phyloP scores from a whole-genome alignment of 2,113 vertebrate species.

The Desmodus rotundus region DNA sequence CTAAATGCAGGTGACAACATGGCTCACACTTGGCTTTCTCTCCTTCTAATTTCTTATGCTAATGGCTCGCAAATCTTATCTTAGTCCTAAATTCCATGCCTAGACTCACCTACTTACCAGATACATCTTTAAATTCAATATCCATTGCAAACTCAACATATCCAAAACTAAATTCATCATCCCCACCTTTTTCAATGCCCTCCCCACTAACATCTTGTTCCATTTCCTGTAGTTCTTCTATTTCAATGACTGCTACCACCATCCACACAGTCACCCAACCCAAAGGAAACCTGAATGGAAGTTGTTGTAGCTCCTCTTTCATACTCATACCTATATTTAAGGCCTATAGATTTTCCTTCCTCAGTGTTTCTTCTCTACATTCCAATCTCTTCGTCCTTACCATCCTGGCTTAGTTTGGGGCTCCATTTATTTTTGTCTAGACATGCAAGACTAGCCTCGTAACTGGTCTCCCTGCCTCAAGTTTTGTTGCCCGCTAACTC shows the following conservation, averaged over 20 bases:
- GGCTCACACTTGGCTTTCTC: neutral
- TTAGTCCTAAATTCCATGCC: neutral
- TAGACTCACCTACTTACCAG: neutral
- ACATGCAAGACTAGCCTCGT: neutral
- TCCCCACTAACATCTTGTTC: neutral
- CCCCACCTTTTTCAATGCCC: neutral
- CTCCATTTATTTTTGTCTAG: neutral
- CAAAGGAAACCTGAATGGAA: neutral
- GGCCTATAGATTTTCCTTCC: neutral
- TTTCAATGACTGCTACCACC: neutral
- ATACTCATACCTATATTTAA: neutral
- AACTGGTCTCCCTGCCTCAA: neutral
- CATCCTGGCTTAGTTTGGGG: neutral
- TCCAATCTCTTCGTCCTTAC: neutral
- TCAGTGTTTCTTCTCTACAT: neutral
- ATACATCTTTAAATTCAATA: neutral
- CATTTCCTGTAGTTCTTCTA: neutral
- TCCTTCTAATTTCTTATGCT: neutral
- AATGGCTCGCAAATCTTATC: neutral
- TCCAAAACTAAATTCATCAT: neutral
- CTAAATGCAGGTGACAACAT: neutral
- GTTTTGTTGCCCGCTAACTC: neutral
- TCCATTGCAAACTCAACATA: neutral
- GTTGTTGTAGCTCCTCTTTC: neutral
- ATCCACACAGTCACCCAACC: neutral